phyloP scores from a whole-genome alignment of 2,797 vertebrate species.

The Tangara arthus region DNA sequence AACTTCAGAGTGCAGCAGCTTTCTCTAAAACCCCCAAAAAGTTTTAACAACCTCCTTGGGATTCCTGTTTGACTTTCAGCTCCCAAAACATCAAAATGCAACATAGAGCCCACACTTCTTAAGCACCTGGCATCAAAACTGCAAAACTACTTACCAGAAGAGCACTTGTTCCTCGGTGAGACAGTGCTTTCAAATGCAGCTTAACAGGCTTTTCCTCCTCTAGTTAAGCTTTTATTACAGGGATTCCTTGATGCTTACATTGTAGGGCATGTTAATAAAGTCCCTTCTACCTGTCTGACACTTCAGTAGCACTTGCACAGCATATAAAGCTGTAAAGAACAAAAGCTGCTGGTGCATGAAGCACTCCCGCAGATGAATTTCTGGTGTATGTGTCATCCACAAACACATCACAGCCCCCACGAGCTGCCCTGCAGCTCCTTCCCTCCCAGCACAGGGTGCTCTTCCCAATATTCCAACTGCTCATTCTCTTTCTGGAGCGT shows the following conservation, averaged over 20 bases:
- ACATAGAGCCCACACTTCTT: background rate
- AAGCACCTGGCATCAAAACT: background rate
- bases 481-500: background rate
- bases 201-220: conserved; percentile 41
- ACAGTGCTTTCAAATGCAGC: conserved; percentile 23
- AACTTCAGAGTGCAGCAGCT: background rate
- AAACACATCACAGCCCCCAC: background rate
- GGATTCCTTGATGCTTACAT: background rate
- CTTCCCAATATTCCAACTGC: background rate
- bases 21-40: background rate
- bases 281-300: background rate
- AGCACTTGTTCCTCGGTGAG: background rate
- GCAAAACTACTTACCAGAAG: background rate
- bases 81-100: background rate
- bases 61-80: background rate
- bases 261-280: conserved; percentile 3
- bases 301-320: background rate
- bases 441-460: background rate
- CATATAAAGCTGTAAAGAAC: background rate
- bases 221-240: conserved; percentile 36
- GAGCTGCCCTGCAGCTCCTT: background rate
- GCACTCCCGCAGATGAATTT: background rate
- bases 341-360: background rate
- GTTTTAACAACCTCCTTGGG: background rate
- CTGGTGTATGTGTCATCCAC: background rate